These are phyloP conservation scores for Conchocele bisecta DNA, from an alignment of 2,888 invertebrate species.

Conservation along the genomic window DNA sequence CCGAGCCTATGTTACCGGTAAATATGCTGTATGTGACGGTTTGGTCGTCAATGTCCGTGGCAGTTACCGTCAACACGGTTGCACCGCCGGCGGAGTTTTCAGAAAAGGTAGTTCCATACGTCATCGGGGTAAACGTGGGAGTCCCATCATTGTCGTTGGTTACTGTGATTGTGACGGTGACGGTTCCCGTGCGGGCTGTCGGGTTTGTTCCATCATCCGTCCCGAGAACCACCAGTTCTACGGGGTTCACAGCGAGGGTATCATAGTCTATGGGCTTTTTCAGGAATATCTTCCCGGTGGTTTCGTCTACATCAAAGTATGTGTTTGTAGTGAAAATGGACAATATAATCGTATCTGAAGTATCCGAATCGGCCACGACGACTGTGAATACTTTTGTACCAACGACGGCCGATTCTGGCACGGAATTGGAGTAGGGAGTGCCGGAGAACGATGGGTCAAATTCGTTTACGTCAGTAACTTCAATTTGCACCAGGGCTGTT, in stretches of 20 bases:
- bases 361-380: constrained; percentile 63
- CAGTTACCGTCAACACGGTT: constrained; percentile 56
- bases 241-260: constrained; percentile 56
- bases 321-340: constrained; percentile 26
- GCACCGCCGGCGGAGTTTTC: constrained; percentile 63
- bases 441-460: constrained; percentile 56
- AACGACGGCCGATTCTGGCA: constrained; percentile 55
- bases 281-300: constrained; percentile 59
- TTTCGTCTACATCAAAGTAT: constrained; percentile 58
- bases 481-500: constrained; percentile 38
- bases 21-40: constrained; percentile 55
- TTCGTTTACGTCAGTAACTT: constrained; percentile 65
- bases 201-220: constrained; percentile 51
- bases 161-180: constrained; percentile 58
- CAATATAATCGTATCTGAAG: constrained; percentile 42
- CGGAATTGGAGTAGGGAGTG: constrained; percentile 41
- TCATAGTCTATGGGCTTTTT: constrained; percentile 58
- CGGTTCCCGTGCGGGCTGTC: constrained; percentile 29
- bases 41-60: constrained; percentile 64
- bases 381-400: constrained; percentile 57
- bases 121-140: constrained; percentile 58
- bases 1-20: constrained; percentile 49
- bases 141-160: constrained; percentile 66
- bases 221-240: constrained; percentile 52
- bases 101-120: constrained; percentile 61